Evolutionary conservation across 2,888 invertebrate species (phyloP), one percentile per base, ranked within the genome.

Genomic region (Apamea epomidion): DNA sequence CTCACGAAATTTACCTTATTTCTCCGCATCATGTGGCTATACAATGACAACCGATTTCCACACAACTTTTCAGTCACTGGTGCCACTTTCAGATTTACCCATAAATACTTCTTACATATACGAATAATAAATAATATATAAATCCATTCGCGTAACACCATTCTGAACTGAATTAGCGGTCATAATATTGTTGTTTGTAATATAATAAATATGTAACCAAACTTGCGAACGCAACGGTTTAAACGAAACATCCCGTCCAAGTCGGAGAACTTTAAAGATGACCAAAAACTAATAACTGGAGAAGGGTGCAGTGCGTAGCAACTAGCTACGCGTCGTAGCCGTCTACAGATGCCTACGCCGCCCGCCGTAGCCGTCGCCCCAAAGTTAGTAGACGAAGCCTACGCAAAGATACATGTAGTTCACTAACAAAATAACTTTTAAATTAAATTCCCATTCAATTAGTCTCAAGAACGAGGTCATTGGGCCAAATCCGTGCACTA

Each of bases 231-330:
- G 18, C 62, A 73, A 65, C 16, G 37, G n/a, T 65, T 32, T 48
- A 67, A 78, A 80, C 71, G n/a, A 82, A 74, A 79, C n/a, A 77
- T 68, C 37, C 58, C 37, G 68, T 60, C 68, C 58, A 37, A 60
- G 87, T 87, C 82, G 79, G 73, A 85, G 89, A 93, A 92, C 87
- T 92, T 92, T 89, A 88, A 89, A 89, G 88, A 87, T 87, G 86
- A 92, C 90, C 89, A 89, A 92, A 94, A 95, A 93, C 91, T 93
- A 94, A 94, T 95, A 94, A 93, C 86, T 87, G 80, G 83, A 85
- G 86, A 82, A 91, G 91, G 94, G 93, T 94, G 94, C 91, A 86
- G 76, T 88, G 94, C 93, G 91, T 94, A 92, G 91, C 89, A 93
- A 93, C 88, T 89, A 89, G 91, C 91, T 91, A 91, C 92, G 90